These are phyloP conservation scores for Catostomus latipinnis DNA, from an alignment of 2,797 vertebrate species.

Conservation along the genomic window DNA sequence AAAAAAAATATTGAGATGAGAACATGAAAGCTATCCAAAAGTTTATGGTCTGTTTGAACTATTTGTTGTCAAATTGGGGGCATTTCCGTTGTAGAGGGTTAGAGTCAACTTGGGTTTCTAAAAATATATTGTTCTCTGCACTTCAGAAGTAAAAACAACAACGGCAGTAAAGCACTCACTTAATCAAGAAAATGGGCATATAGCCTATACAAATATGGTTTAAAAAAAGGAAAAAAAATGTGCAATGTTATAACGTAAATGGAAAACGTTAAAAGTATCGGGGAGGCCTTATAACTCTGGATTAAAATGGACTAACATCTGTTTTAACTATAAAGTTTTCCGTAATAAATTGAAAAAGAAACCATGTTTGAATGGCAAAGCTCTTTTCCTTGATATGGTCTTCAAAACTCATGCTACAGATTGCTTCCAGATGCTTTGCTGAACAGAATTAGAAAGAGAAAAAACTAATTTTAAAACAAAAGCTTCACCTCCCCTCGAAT, in stretches of 20 bases:
- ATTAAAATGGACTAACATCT: neutral
- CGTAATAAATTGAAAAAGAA: neutral
- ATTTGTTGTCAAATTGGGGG: conserved; percentile 43
- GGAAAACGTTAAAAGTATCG: neutral
- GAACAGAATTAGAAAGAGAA: too few species aligned
- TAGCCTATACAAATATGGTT: neutral
- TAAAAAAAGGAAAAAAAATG: neutral
- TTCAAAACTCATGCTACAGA: too few species aligned
- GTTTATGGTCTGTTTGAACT: neutral
- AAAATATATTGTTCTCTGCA: neutral
- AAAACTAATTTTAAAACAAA: too few species aligned
- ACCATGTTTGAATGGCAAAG: conserved; percentile 14
- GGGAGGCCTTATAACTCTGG: neutral
- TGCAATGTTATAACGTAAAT: neutral
- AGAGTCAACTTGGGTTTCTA: conserved; percentile 23
- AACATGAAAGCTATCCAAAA: neutral
- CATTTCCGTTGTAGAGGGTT: conserved; percentile 69
- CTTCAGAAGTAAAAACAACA: neutral
- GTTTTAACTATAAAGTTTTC: neutral
- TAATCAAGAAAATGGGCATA: neutral
- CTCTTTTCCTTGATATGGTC: neutral
- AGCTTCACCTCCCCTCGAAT: too few species aligned
- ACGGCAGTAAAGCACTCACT: neutral
- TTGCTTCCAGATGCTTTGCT: too few species aligned
- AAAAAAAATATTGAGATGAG: neutral